Evolutionary conservation across 2,113 vertebrate species (phyloP), one percentile per base, ranked within the genome.

Genomic region (Actenoides hombroni): DNA sequence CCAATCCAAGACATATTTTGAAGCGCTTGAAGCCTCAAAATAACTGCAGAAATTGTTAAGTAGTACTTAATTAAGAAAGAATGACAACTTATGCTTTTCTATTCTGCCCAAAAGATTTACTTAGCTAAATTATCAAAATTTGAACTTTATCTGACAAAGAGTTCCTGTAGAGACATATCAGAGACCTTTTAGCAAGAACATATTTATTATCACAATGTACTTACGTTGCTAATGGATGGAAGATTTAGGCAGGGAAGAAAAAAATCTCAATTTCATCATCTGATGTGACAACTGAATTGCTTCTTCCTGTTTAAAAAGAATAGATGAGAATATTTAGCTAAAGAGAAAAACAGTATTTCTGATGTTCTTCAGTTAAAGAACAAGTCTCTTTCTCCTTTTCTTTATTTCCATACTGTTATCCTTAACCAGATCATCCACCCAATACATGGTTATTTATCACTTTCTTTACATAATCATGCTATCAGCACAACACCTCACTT

Each of bases 81-180:
- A 88, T 44, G 35, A 79, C 18, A 71, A 53, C 11, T 61, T 77
- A 11, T 1, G 8, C 6, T 71, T 68, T 79, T 88, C 57, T 70
- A 63, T 74, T 61, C 67, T 80, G 40, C 37, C 14, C 15, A 35
- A 61, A 91, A 85, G 17, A 71, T 95, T 89, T 71, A 78, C 44
- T 78, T 85, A 82, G 29, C 33, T 87, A 77, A 85, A 94, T 83
- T 85, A 90, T 77, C n/a, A 74, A 88, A 88, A 94, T 78, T 12
- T 88, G 71, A 94, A 92, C 49, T 92, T 91, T 64, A 59, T 77
- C 74, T 90, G 84, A 69, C 61, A 85, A 53, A 78, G 35, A 44
- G 40, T 49, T 95, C 74, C 90, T 82, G 37, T 13, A 70, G 67
- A 84, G 64, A 49, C 49, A 79, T 92, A 48, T 80, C 87, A 90